Conservation (phyloP, 2,113 vertebrate genomes). For the Cygnus buccinator region DNA sequence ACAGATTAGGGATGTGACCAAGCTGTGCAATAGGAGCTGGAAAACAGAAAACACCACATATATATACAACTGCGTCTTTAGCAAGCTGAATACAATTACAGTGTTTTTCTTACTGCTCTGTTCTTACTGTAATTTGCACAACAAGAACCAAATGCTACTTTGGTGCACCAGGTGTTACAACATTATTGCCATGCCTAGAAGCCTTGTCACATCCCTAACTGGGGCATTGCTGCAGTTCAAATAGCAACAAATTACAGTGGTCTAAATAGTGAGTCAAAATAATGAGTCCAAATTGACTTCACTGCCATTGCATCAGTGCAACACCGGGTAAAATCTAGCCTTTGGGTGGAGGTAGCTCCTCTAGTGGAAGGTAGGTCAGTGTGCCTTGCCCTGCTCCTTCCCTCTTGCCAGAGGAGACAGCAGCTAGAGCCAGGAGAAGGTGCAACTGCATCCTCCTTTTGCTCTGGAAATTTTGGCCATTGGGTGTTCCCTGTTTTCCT, state of each 20-base stretch:
- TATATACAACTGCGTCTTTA: neutral
- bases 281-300: neutral
- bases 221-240: neutral
- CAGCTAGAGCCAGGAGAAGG: neutral
- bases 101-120: neutral
- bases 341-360: neutral
- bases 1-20: neutral
- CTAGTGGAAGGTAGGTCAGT: neutral
- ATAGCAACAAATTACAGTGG: neutral
- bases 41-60: neutral
- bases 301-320: neutral
- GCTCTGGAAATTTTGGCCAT: neutral
- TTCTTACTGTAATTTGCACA: neutral
- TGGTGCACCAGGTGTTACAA: neutral
- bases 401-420: neutral
- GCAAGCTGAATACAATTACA: neutral
- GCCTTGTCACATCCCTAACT: neutral
- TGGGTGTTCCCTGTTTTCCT: fast-evolving
- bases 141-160: neutral
- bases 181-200: neutral
- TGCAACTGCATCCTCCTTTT: neutral
- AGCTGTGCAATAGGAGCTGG: neutral
- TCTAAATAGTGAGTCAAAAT: neutral
- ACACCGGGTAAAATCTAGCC: neutral
- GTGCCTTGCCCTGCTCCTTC: neutral